These are phyloP conservation scores for Sapayoa aenigma DNA, from an alignment of 2,113 vertebrate species.

Conservation along the genomic window DNA sequence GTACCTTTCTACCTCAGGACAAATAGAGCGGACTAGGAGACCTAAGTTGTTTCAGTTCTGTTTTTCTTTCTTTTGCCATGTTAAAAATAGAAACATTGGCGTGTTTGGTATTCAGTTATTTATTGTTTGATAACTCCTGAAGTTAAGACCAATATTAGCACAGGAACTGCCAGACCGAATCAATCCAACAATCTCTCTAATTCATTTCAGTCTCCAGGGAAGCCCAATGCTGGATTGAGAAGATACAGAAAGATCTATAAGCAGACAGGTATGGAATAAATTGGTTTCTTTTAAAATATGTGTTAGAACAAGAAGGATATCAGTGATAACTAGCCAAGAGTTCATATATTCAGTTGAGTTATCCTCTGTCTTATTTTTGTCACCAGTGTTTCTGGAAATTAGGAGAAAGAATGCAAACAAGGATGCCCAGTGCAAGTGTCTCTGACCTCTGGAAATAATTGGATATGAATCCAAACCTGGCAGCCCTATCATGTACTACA, in stretches of 20 bases:
- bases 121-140: not conserved
- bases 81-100: not conserved
- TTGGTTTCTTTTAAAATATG: not conserved
- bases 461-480: constrained; percentile 25
- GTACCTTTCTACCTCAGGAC: not conserved
- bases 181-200: not conserved
- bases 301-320: not conserved
- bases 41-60: not conserved
- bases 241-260: not conserved
- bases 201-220: not conserved
- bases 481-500: constrained; percentile 15
- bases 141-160: constrained; percentile 5
- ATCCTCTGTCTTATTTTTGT: not conserved
- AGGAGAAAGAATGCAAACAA: not conserved
- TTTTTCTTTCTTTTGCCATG: not conserved
- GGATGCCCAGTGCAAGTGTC: constrained; percentile 1
- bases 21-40: not conserved
- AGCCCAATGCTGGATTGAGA: not conserved
- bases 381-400: not conserved
- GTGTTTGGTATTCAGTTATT: not conserved
- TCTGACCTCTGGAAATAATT: constrained; percentile 55
- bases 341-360: not conserved
- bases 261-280: not conserved
- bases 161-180: not conserved
- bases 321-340: not conserved